Evolutionary conservation across 1,140 invertebrate genomes (phyloP).

Genomic region (Diorhabda sublineata): DNA sequence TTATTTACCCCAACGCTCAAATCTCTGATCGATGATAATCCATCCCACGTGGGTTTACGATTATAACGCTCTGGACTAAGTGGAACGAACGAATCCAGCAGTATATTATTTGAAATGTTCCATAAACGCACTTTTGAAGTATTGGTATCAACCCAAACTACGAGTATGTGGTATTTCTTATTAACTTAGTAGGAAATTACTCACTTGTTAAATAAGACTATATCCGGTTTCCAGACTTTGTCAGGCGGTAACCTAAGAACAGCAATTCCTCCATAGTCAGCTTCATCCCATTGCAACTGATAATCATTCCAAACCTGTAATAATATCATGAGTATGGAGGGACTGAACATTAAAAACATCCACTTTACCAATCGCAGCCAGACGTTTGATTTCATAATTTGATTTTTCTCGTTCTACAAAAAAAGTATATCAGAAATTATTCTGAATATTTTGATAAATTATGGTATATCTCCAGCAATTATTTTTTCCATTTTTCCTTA

Average conservation of each 20-base stretch:
- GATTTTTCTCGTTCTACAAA: constrained; percentile 95
- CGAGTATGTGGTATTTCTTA: no score
- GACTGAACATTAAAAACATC: not conserved
- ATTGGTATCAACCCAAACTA: no score
- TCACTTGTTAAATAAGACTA: constrained; percentile 99
- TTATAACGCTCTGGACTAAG: no score
- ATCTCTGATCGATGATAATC: no score
- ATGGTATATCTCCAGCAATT: no score
- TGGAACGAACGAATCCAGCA: no score
- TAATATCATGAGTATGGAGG: not conserved
- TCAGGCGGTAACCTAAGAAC: constrained; percentile 93
- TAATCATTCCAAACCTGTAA: constrained; percentile 92
- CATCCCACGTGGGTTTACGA: no score
- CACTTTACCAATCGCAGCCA: constrained; percentile 85
- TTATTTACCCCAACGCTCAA: no score
- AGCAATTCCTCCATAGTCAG: constrained; percentile 95
- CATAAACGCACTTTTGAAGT: no score
- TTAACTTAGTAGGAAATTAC: constrained; percentile 40
- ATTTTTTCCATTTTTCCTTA: no score
- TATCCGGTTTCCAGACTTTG: constrained; percentile 99
- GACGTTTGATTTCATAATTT: constrained; percentile 99
- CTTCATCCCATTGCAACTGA: constrained; percentile 96
- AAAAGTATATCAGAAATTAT: not conserved
- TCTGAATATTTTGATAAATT: no score
- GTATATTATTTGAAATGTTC: no score